Conservation (phyloP, 2,888 invertebrate genomes). For the Acanthoscelides obtectus region DNA sequence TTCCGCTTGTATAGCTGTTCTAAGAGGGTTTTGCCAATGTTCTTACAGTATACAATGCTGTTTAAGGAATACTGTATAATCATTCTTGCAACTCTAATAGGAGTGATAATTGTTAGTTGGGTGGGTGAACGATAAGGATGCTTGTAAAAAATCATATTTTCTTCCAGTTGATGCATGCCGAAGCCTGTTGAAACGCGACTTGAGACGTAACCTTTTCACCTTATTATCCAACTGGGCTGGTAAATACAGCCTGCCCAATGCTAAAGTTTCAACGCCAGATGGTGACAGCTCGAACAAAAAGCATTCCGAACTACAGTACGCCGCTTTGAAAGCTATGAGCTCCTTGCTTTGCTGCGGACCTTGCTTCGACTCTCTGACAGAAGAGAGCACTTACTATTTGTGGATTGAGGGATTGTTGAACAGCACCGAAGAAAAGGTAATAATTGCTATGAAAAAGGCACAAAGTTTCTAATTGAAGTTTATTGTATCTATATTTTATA, state of each 20-base stretch:
- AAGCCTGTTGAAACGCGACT: slow-evolving; percentile 79
- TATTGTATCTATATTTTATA: too few species aligned
- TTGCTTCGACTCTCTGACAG: slow-evolving; percentile 84
- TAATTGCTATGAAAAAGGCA: background rate
- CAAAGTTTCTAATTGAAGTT: too few species aligned
- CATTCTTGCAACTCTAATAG: too few species aligned
- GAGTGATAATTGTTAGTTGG: too few species aligned
- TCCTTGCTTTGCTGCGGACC: slow-evolving; percentile 94
- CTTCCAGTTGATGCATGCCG: slow-evolving; percentile 80
- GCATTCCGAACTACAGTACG: slow-evolving; percentile 49
- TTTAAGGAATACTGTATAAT: too few species aligned
- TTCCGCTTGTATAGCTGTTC: too few species aligned
- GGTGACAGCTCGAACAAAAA: slow-evolving; percentile 36
- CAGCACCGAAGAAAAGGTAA: slow-evolving; percentile 80
- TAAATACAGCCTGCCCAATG: slow-evolving; percentile 68
- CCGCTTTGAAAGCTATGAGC: slow-evolving; percentile 81
- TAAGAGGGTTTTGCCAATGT: too few species aligned
- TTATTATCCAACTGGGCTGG: slow-evolving; percentile 95
- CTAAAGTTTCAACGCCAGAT: slow-evolving; percentile 30
- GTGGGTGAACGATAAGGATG: too few species aligned
- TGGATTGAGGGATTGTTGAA: slow-evolving; percentile 91
- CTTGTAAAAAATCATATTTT: too few species aligned
- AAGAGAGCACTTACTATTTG: slow-evolving; percentile 88
- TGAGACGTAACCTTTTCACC: slow-evolving; percentile 82
- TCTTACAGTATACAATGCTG: too few species aligned